These are phyloP conservation scores for Coregonus clupeaformis DNA, from an alignment of 2,113 vertebrate species.

Conservation along the genomic window DNA sequence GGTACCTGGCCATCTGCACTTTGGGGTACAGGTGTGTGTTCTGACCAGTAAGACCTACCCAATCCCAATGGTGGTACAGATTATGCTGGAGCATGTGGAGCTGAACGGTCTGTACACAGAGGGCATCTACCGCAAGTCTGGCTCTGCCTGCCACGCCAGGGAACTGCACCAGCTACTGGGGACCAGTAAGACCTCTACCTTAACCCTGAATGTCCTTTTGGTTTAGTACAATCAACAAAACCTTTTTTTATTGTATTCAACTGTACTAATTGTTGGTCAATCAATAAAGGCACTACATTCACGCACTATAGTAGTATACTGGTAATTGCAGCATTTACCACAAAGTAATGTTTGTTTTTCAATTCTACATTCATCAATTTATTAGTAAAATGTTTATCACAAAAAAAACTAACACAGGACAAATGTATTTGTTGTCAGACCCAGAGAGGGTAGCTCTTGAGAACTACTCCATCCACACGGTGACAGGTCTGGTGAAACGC, in stretches of 20 bases:
- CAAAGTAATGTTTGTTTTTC: too few relatives aligned
- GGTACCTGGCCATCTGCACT: slow-evolving; percentile 73
- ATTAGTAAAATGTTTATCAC: too few relatives aligned
- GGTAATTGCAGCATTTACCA: too few relatives aligned
- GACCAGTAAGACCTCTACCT: slow-evolving; percentile 67
- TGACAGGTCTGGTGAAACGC: slow-evolving; percentile 90
- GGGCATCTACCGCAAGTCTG: slow-evolving; percentile 96
- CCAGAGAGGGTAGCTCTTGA: slow-evolving; percentile 78
- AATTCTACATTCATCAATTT: too few relatives aligned
- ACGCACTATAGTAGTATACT: too few relatives aligned
- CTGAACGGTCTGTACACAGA: slow-evolving; percentile 93
- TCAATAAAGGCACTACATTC: too few relatives aligned
- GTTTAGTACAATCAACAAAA: too few relatives aligned
- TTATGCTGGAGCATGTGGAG: slow-evolving; percentile 88
- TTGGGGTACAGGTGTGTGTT: slow-evolving; percentile 82
- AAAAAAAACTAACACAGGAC: too few relatives aligned
- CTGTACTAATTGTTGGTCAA: too few relatives aligned
- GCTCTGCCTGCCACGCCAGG: slow-evolving; percentile 83
- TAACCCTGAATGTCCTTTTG: too few relatives aligned
- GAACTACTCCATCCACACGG: slow-evolving; percentile 91
- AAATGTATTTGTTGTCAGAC: slow-evolving; percentile 65
- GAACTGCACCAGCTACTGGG: slow-evolving; percentile 88
- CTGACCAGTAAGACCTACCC: slow-evolving; percentile 79
- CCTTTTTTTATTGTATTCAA: too few relatives aligned
- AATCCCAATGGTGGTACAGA: slow-evolving; percentile 86